Percentiles rank a stretch among this genome's conserved stretches.
Evolutionary conservation across 2,888 invertebrate genomes (phyloP).

Genomic region (Yponomeuta cagnagella): DNA sequence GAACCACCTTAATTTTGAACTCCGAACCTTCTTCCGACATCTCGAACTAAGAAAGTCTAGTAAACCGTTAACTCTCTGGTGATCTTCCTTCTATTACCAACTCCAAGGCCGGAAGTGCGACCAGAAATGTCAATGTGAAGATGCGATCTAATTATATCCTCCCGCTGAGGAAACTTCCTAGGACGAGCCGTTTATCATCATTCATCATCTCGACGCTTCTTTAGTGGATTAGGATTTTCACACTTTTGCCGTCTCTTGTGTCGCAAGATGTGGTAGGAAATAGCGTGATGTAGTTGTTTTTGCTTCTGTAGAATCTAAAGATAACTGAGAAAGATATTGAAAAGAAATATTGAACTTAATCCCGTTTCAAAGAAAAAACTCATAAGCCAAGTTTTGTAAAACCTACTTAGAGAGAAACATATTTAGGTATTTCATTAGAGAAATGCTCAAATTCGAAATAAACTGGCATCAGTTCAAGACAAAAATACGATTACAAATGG

Average conservation of each 20-base stretch:
- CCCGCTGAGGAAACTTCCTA: background rate
- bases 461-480: too few relatives aligned
- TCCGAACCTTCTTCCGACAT: background rate
- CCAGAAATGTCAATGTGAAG: background rate
- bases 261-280: background rate
- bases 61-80: background rate
- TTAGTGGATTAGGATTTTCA: background rate
- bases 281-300: background rate
- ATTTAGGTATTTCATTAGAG: too few relatives aligned
- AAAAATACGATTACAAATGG: too few relatives aligned
- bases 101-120: background rate
- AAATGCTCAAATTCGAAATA: too few relatives aligned
- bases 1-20: too few relatives aligned
- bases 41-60: background rate
- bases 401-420: too few relatives aligned
- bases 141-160: constrained; percentile 3
- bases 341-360: too few relatives aligned
- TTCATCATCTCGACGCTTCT: constrained; percentile 3
- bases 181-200: constrained; percentile 4
- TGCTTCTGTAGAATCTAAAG: too few relatives aligned
- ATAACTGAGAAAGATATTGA: too few relatives aligned
- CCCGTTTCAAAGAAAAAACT: too few relatives aligned
- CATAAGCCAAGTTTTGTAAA: too few relatives aligned
- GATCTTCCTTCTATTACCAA: background rate
- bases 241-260: background rate